Base-by-base conservation (phyloP, 2,888 invertebrate genomes). In the Conops quadrifasciatus region DNA sequence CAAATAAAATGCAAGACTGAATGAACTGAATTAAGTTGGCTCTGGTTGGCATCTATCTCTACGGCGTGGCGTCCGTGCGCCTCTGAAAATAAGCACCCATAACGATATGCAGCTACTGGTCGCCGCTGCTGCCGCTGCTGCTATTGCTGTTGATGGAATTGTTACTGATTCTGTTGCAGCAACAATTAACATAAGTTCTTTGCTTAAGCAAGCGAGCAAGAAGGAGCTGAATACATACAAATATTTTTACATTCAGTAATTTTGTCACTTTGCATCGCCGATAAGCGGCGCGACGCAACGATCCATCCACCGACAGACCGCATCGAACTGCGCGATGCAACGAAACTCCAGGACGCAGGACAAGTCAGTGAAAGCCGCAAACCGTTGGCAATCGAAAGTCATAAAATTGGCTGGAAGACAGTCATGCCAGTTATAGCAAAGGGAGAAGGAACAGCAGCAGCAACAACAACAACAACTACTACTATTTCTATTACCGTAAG, bases 231-330 rank as follows among this genome's bases (percentile, higher is more conserved):
- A 19, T 28, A 30, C 24, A 62, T 13, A 30, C 47, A 58, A 51
- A 28, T 16, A 16, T 65, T 51, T 3, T 24, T 24, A 26, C 21
- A 24, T 67, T 58, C 56, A 43, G 21, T 56, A 26, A 16, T 58
- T 67, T 67, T 68, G 68, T 62, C 68, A 68, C 51, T 68, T 62
- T 53, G 43, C 53, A 16, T 26, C 65, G 49, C 28, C 28, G 53
- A 11, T n/a, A 1, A 49, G 4, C 15, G n/a, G n/a, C 49, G 19
- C 49, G n/a, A 49, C 16, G 30, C 9, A 59, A 19, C 30, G 28
- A 16, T 4, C 11, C 63, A n/a, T 19, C 19, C 13, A 36, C 24
- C 15, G 47, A 16, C 64, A 11, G 47, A 45, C 13, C 16, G 21
- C 49, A 19, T 9, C 9, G 9, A 36, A 7, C 36, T 36, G 36